Base-by-base conservation (phyloP, 1,140 invertebrate species). In the Magallana angulata region DNA sequence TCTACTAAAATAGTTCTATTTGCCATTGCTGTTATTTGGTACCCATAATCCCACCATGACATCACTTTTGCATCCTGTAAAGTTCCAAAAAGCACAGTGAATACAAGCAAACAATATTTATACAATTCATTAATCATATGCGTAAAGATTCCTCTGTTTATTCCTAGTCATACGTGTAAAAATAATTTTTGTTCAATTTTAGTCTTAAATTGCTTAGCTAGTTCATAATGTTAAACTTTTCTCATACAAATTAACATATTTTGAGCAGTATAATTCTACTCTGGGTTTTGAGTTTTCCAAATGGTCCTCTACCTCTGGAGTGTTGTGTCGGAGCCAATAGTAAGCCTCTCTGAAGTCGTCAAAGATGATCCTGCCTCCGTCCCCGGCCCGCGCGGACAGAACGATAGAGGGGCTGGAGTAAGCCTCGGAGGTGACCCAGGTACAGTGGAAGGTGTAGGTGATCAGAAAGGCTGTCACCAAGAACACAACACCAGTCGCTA, bases 31-130 rank as follows among this genome's bases (percentile, higher is more conserved):
- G 98, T 99, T 95, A 99, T 99, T 95, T 99, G 99, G 95, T 99
- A 99, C 7, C 99, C 99, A 95, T 99, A 99, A 97, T 99, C 99
- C 99, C 99, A 99, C 99, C 99, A 99, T 1, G 98, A 99, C 99
- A 99, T 99, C 62, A 99, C 97, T 95, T 98, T 97, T 5, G 98
- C 97, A 95, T 99, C 97, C 97, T 98, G 90, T 48, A 48, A 48
- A 24, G 24, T 24, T 24, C 24, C 24, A 24, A 24, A 24, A 24
- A 24, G 24, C 24, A 24, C 24, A 24, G 24, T 24, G 24, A 24
- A 24, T 24, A 24, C 24, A 24, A 24, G 24, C 24, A 1, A 24
- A 24, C 24, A 24, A 24, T 24, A 24, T 24, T 24, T 24, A 24
- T 24, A 24, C 24, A 24, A 24, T 24, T 24, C 24, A 24, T 24